Percentiles rank a stretch among this genome's conserved stretches.
Evolutionary conservation across 1,140 invertebrate genomes (phyloP).

Genomic region (Monochamus saltuarius): DNA sequence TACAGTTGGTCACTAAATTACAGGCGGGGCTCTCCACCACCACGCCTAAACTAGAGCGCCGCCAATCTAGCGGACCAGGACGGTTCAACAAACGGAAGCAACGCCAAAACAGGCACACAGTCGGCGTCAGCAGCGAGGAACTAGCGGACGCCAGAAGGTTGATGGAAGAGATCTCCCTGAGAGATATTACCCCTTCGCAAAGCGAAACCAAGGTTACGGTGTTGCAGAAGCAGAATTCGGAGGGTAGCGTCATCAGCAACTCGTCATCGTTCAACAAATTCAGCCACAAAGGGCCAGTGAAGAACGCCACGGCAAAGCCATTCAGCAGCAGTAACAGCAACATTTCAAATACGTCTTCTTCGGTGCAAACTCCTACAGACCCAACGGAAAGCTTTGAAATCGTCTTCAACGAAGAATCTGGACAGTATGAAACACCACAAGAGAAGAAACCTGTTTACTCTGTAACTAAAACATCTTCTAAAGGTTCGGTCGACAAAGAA

Average conservation of each 20-base stretch:
- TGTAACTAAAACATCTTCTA: neutral
- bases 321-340: slow-evolving; percentile 46
- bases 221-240: slow-evolving; percentile 43
- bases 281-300: slow-evolving; percentile 45
- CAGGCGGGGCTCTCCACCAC: slow-evolving; percentile 62
- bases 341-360: slow-evolving; percentile 37
- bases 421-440: neutral
- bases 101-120: slow-evolving; percentile 69
- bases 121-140: slow-evolving; percentile 78
- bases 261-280: slow-evolving; percentile 36
- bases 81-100: slow-evolving; percentile 48
- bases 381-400: slow-evolving; percentile 34
- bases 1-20: slow-evolving; percentile 73
- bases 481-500: neutral
- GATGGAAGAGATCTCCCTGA: slow-evolving; percentile 64
- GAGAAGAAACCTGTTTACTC: slow-evolving; percentile 17
- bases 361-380: slow-evolving; percentile 45
- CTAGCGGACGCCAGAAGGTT: slow-evolving; percentile 71
- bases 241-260: slow-evolving; percentile 35
- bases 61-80: slow-evolving; percentile 20
- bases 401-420: slow-evolving; percentile 32
- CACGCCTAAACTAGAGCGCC: slow-evolving; percentile 45
- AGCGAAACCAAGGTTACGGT: slow-evolving; percentile 21
- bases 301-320: slow-evolving; percentile 52
- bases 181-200: slow-evolving; percentile 41